Evolutionary conservation across 2,797 vertebrate genomes (phyloP), one percentile per base, ranked within the genome.

Genomic region (Gymnocypris eckloni): DNA sequence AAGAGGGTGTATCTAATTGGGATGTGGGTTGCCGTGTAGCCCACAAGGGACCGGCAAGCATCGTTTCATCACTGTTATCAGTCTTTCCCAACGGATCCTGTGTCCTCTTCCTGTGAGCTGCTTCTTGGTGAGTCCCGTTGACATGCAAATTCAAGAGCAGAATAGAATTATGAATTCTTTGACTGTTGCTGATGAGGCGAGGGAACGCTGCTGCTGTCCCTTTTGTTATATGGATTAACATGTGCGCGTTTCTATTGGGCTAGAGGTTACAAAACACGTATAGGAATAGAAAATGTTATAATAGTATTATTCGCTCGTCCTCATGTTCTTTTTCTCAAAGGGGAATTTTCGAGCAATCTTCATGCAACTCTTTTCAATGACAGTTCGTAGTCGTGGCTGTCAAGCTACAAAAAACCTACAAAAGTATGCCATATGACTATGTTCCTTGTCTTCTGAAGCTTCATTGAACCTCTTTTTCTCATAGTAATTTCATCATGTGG

Each of bases 1-100:
- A 69, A 66, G 45, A 54, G 45, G 66, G 52, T 81, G 48, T 54
- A 56, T 52, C 79, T 81, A 81, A 81, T 70, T 81, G 48, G 28
- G 20, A 6, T 81, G 79, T 70, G 48, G 50, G 66, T 67, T 82
- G 37, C 69, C 52, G 16, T 59, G 69, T 56, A 54, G 50, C 50
- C 50, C 81, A 72, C 52, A 41, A 73, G 67, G 67, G 52, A 72
- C 45, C 81, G 59, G 81, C 25, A 59, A 82, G 52, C 66, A 59
- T 82, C 2, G 28, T 61, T 70, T 59, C 78, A 83, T 41, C 82
- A 18, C 75, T 2, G 43, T 64, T 79, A 54, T 70, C 61, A 80
- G 50, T n/a, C 73, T 43, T 70, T 84, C 82, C 52, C 37, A 25
- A 39, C 1, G 50, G 52, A 61, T 22, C 10, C n/a, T 9, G 16